Evolutionary conservation across 2,888 invertebrate genomes (phyloP), one percentile per base, ranked within the genome.

Genomic region (Bursaphelenchus okinawaensis): DNA sequence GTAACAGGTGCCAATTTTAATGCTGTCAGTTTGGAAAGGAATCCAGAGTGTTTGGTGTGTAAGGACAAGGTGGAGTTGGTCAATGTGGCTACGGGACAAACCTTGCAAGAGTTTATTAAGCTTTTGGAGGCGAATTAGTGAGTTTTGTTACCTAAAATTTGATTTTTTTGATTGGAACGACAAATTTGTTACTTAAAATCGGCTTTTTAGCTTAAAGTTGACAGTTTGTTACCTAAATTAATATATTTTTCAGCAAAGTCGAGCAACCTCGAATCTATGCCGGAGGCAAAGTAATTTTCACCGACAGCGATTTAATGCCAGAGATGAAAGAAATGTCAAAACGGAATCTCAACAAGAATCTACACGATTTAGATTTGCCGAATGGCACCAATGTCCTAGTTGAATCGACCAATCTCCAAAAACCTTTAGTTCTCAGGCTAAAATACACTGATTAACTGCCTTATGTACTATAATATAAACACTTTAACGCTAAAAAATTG

Each of bases 1-100:
- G 87, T 90, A 0, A 93, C 94, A 80, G 96, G 96, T 0, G 90
- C 96, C 31, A 96, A 95, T 82, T 91, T 93, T 0, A 93, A 93
- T 82, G 92, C 93, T 0, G 96, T 93, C 83, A 90, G 90, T 83
- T 91, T 93, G 0, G 94, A 94, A 82, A 90, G 87, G 77, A 91
- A 90, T 84, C 84, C 84, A 2, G 89, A 90, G 80, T 98, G 98
- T 83, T 85, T 93, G 57, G 92, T 90, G 0, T 98, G 96, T 74
- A 83, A 84, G 63, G 82, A 79, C 56, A 80, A 80, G 52, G 83
- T 83, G 28, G 81, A 83, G 20, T 74, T 75, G 6, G 61, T 83
- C 6, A 65, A 69, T 6, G 82, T 86, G 68, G 77, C 80, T 2
- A 83, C 83, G 62, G 80, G 88, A 20, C 89, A 89, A 69, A 85